Percentiles rank a stretch among this genome's conserved stretches.
phyloP scores from a whole-genome alignment of 2,888 invertebrate genomes.

The Folsomia manolachei region DNA sequence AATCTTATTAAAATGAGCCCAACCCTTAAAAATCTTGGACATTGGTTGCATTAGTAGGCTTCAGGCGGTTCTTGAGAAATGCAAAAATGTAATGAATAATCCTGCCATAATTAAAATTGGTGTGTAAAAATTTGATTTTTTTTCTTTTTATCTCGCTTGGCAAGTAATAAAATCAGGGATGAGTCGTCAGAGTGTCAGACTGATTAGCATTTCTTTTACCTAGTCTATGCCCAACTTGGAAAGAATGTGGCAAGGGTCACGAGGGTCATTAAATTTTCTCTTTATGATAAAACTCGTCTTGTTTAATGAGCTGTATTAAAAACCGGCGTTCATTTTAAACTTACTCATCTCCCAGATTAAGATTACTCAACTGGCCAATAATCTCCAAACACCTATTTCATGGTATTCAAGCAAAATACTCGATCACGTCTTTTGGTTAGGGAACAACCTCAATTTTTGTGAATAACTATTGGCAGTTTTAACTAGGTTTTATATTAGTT shows the following conservation, averaged over 20 bases:
- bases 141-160: background rate
- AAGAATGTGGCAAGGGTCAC: constrained; percentile 42
- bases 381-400: background rate
- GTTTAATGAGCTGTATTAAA: constrained; percentile 21
- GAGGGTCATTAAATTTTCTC: constrained; percentile 46
- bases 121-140: constrained; percentile 29
- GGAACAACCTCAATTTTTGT: background rate
- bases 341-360: background rate
- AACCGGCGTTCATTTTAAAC: background rate
- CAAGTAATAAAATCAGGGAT: constrained; percentile 37
- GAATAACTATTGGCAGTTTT: background rate
- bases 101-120: constrained; percentile 38
- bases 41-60: constrained; percentile 14
- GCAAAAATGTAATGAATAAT: constrained; percentile 36
- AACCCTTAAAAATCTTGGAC: constrained; percentile 15
- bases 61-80: constrained; percentile 1
- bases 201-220: constrained; percentile 47
- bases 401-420: too few relatives aligned
- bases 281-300: constrained; percentile 21
- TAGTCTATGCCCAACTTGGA: constrained; percentile 24
- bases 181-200: constrained; percentile 45
- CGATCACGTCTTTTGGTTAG: background rate
- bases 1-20: constrained; percentile 20
- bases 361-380: background rate
- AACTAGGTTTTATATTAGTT: too few relatives aligned